Percentiles rank a stretch among this genome's conserved stretches.
Conservation (phyloP, 2,113 vertebrate genomes). For the Lycocorax pyrrhopterus region DNA sequence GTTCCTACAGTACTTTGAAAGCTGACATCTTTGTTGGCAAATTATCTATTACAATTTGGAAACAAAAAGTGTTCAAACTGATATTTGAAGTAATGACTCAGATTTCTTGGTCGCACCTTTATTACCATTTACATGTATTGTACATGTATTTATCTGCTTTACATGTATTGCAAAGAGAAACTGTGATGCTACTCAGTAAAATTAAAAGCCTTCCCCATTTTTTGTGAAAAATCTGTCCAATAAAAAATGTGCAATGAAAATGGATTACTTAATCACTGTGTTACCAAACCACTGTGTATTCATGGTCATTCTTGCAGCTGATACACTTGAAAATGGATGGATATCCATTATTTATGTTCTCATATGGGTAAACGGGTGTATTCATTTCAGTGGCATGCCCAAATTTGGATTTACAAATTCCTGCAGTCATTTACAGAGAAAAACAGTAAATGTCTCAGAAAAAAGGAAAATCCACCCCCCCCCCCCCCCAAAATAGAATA, state of each 20-base stretch:
- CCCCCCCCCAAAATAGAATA: background rate
- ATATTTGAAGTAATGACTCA: conserved; percentile 15
- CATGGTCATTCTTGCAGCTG: background rate
- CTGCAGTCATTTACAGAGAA: background rate
- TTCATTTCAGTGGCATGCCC: background rate
- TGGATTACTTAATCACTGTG: background rate
- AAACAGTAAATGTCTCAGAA: background rate
- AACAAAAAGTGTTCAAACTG: conserved; percentile 19
- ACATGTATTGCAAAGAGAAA: background rate
- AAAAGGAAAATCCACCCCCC: background rate
- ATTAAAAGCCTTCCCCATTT: background rate
- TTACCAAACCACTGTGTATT: background rate
- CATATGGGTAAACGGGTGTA: background rate
- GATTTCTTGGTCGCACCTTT: conserved; percentile 45
- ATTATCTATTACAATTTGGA: background rate
- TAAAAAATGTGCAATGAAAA: background rate
- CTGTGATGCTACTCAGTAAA: background rate
- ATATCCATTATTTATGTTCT: background rate
- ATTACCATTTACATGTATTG: background rate
- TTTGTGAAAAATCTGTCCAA: background rate
- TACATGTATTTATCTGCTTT: background rate
- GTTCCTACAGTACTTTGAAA: background rate
- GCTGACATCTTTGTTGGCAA: background rate
- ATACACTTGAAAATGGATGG: background rate
- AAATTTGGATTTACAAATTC: background rate